phyloP scores from a whole-genome alignment of 2,113 vertebrate genomes.

The Tachuris rubrigastra region DNA sequence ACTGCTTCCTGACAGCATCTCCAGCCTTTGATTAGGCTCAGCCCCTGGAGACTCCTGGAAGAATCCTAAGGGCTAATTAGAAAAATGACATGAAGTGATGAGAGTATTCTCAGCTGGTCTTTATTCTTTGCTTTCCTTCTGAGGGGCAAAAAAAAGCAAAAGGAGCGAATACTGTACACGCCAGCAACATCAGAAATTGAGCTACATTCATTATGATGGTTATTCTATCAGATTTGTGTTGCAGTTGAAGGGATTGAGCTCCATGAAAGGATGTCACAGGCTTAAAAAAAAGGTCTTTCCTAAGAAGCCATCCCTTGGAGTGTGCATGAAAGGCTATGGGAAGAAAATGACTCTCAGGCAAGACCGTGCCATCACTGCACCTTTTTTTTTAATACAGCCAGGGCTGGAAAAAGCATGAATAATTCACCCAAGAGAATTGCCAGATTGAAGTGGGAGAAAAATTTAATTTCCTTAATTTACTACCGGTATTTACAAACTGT shows the following conservation, averaged over 20 bases:
- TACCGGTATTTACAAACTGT: background rate
- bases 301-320: background rate
- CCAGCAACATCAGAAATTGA: background rate
- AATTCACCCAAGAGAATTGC: background rate
- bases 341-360: background rate
- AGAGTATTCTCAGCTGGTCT: background rate
- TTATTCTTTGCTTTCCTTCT: background rate
- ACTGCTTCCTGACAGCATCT: background rate
- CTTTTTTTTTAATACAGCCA: background rate
- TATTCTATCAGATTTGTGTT: background rate
- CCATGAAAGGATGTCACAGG: background rate
- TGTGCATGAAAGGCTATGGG: background rate
- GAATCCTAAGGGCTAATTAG: background rate
- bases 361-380: background rate
- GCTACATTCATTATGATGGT: background rate
- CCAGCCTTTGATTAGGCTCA: conserved; percentile 24
- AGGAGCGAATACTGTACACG: background rate
- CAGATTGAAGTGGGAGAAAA: background rate
- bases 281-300: background rate
- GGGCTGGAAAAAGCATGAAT: background rate
- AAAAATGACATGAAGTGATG: conserved; percentile 4
- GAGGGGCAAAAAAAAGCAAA: background rate
- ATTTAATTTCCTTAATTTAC: background rate
- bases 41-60: background rate
- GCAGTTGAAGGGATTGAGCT: background rate